Evolutionary conservation across 2,797 vertebrate genomes (phyloP), one percentile per base, ranked within the genome.

Genomic region (Hemitrygon akajei): DNA sequence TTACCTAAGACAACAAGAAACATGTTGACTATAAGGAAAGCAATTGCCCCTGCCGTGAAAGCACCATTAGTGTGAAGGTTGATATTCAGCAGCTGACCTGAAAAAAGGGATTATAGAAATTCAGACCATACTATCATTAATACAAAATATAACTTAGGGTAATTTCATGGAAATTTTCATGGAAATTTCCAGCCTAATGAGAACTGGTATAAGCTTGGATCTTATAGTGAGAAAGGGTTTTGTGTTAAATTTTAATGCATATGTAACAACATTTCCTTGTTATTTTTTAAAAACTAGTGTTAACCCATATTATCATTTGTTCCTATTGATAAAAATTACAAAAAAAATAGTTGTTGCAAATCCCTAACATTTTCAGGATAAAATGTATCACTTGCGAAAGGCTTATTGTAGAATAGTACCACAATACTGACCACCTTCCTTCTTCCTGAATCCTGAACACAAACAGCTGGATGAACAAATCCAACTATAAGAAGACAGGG

Each of bases 401-500:
- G 96, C 7, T 96, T 96, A 7, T 98, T 98, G 95, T 97, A 96
- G 94, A 97, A 97, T 0, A 98, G 97, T 81, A 98, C 96, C 94
- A 98, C 94, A 0, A 96, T 97, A 0, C 98, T 97, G n/a, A 98
- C 66, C 96, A 96, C 81, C 94, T 95, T 25, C 96, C 96, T 7
- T 95, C 96, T 93, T 94, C 96, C 60, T 98, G 97, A 92, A 98
- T 96, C 87, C 97, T 96, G 94, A 97, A 97, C 94, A 98, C 95
- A 0, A 97, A 98, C 0, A 95, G 95, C 95, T 98, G 98, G 34
- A 97, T 95, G 79, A 98, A 94, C 4, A 27, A 95, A 94, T 79
- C 98, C 98, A 0, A 98, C 97, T 93, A 98, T 97, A 71, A 98
- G 96, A 93, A 98, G 97, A 73, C 97, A 97, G 30, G 98, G 97